Conservation (phyloP, 2,113 vertebrate species). For the Hylia prasina region DNA sequence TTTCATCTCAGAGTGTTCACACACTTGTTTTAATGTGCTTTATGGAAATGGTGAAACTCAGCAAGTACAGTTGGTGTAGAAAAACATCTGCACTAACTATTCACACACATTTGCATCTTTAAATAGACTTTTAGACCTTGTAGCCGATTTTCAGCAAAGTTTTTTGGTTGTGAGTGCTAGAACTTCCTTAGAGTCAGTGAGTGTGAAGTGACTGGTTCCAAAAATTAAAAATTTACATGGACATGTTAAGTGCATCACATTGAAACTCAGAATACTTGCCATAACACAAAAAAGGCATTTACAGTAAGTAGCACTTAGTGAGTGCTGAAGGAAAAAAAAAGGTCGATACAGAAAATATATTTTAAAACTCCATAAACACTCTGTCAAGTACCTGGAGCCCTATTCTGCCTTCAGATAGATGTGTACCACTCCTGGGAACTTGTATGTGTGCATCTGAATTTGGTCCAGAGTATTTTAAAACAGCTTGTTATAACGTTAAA, state of each 20-base stretch:
- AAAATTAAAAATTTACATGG: constrained; percentile 76
- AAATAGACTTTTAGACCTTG: constrained; percentile 70
- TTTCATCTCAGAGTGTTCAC: constrained; percentile 95
- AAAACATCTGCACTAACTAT: constrained; percentile 75
- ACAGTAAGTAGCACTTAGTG: constrained; percentile 68
- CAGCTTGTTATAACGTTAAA: neutral
- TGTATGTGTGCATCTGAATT: neutral
- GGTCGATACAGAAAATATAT: constrained; percentile 30
- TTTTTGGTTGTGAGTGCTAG: constrained; percentile 16
- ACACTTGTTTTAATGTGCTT: constrained; percentile 91
- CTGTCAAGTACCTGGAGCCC: neutral
- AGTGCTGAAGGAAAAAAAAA: constrained; percentile 1
- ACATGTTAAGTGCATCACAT: constrained; percentile 69
- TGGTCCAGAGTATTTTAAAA: constrained; percentile 21
- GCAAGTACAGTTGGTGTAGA: constrained; percentile 71
- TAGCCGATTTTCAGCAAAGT: constrained; percentile 61
- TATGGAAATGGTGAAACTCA: constrained; percentile 82
- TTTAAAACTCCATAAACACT: constrained; percentile 33
- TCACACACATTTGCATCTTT: constrained; percentile 76
- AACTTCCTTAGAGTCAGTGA: constrained; percentile 46
- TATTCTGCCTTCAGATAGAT: neutral
- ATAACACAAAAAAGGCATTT: constrained; percentile 71
- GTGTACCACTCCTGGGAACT: neutral
- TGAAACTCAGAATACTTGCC: constrained; percentile 66
- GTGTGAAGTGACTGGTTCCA: constrained; percentile 71